These are phyloP conservation scores for Calyptommatus sinebrachiatus DNA, from an alignment of 2,113 vertebrate species.

Conservation along the genomic window DNA sequence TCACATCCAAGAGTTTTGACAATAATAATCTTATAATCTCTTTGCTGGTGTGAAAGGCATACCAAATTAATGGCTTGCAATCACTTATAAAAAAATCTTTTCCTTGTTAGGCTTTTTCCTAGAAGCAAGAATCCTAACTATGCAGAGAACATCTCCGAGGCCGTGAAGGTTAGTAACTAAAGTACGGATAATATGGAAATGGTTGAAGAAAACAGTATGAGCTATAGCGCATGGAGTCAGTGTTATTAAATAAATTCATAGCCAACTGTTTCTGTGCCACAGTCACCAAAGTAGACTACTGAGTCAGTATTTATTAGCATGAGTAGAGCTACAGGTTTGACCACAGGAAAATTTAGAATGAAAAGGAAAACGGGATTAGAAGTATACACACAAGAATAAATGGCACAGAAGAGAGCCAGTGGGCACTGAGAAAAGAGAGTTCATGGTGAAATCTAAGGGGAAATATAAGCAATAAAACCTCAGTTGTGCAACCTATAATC, in stretches of 20 bases:
- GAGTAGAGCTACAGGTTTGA: constrained; percentile 47
- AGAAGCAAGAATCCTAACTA: not conserved
- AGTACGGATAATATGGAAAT: constrained; percentile 6
- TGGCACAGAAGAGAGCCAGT: constrained; percentile 9
- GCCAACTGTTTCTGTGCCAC: constrained; percentile 18
- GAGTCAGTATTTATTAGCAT: constrained; percentile 44
- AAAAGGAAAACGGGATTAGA: constrained; percentile 24
- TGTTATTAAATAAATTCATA: constrained; percentile 3
- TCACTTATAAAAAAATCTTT: not conserved
- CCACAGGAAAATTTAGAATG: constrained; percentile 34
- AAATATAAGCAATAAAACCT: not conserved
- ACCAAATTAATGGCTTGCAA: too few species aligned
- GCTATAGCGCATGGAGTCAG: not conserved
- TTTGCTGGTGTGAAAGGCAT: not conserved
- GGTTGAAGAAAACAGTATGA: constrained; percentile 45
- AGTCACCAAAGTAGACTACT: constrained; percentile 57
- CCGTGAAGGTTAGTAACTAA: not conserved
- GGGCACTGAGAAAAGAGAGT: not conserved
- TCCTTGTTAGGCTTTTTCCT: not conserved
- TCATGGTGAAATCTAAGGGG: constrained; percentile 16
- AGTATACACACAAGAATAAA: constrained; percentile 26
- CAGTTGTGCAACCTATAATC: constrained; percentile 28
- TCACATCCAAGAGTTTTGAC: not conserved
- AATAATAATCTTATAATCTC: not conserved
- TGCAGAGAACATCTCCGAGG: too few species aligned